Percentiles rank a stretch among this genome's conserved stretches.
These are phyloP conservation scores for Oreochromis mossambicus DNA, from an alignment of 2,797 vertebrate genomes.

Conservation along the genomic window DNA sequence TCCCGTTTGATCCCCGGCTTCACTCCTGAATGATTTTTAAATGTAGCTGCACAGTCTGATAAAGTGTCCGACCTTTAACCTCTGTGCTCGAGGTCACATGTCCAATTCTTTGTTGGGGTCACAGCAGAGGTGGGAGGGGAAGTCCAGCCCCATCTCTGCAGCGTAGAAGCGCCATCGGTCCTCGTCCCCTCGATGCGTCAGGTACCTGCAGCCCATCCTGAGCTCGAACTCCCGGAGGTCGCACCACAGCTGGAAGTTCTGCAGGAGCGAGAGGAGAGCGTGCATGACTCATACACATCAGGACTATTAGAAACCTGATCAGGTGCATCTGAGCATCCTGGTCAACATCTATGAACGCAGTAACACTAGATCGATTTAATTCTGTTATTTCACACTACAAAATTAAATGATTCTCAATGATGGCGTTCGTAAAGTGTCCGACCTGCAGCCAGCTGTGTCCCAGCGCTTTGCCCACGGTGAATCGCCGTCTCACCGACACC, in stretches of 20 bases:
- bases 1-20: neutral
- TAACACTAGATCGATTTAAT: neutral
- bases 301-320: neutral
- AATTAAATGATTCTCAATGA: neutral
- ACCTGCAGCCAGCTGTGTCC: constrained; percentile 79
- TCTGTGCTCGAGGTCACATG: neutral
- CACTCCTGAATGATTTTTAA: neutral
- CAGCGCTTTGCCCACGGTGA: constrained; percentile 75
- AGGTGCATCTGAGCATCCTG: neutral
- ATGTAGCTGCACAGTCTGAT: neutral
- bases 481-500: constrained; percentile 71
- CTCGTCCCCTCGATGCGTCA: constrained; percentile 70
- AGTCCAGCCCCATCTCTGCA: constrained; percentile 51
- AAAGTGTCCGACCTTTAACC: neutral
- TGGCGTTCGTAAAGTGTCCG: neutral
- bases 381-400: neutral
- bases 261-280: neutral
- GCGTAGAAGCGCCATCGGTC: constrained; percentile 60
- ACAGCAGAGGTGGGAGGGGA: constrained; percentile 49
- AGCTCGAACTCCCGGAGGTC: constrained; percentile 75
- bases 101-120: neutral
- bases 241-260: constrained; percentile 79
- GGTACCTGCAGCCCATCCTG: constrained; percentile 60
- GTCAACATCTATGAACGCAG: neutral
- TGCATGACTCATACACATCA: neutral